These are phyloP conservation scores for Sphenodon punctatus DNA, from an alignment of 2,797 vertebrate species.

Conservation along the genomic window DNA sequence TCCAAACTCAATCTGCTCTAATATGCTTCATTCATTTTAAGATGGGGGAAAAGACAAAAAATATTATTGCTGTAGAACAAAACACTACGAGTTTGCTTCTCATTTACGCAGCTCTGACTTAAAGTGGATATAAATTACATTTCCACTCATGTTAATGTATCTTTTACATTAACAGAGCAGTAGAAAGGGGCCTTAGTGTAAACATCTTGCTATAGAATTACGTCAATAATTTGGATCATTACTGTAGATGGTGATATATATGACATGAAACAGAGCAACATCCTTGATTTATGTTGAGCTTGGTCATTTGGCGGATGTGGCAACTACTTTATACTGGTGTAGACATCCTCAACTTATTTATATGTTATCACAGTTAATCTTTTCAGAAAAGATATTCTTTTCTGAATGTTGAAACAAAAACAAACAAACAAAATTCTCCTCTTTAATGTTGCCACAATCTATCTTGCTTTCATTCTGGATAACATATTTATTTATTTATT, in stretches of 20 bases:
- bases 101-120: not conserved
- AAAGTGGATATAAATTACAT: not conserved
- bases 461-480: too few relatives aligned
- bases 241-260: not conserved
- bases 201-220: not conserved
- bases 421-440: too few relatives aligned
- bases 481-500: too few relatives aligned
- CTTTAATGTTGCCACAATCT: too few relatives aligned
- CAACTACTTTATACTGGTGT: too few relatives aligned
- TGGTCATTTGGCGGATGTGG: too few relatives aligned
- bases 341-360: too few relatives aligned
- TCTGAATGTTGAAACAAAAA: too few relatives aligned
- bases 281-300: too few relatives aligned
- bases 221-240: not conserved
- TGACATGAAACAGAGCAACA: too few relatives aligned
- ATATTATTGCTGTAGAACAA: accelerated
- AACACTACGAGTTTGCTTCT: not conserved
- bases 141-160: not conserved
- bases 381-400: too few relatives aligned
- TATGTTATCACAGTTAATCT: too few relatives aligned
- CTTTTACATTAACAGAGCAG: not conserved
- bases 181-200: not conserved
- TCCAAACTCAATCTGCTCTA: not conserved
- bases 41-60: not conserved
- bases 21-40: not conserved